These are phyloP conservation scores for Neoaliturus tenellus DNA, from an alignment of 2,888 invertebrate species.

Conservation along the genomic window DNA sequence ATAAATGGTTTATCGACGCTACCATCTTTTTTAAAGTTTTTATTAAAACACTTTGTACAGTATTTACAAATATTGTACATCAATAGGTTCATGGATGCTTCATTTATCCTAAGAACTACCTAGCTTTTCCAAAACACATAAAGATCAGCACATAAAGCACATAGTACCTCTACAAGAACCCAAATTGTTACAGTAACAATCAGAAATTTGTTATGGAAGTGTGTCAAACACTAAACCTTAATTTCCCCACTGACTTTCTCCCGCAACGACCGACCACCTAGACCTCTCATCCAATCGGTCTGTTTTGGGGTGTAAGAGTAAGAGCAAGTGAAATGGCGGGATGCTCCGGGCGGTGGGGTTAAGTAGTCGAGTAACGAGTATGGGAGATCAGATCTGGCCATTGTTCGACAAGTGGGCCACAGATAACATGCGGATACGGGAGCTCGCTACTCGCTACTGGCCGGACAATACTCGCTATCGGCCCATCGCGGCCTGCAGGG, in stretches of 20 bases:
- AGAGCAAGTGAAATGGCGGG: neutral
- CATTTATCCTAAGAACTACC: no score
- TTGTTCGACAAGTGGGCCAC: conserved; percentile 45
- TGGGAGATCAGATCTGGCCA: conserved; percentile 25
- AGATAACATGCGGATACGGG: conserved; percentile 22
- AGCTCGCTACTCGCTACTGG: neutral
- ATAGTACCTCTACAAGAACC: no score
- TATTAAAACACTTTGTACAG: no score
- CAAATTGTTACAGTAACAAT: no score
- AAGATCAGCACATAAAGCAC: no score
- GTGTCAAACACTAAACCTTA: neutral
- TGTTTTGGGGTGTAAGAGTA: conserved; percentile 15
- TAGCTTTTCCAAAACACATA: no score
- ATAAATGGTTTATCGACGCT: no score
- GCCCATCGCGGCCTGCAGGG: neutral
- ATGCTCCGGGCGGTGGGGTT: conserved; percentile 31
- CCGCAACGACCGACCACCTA: neutral
- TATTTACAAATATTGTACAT: no score
- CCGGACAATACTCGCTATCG: conserved; percentile 10
- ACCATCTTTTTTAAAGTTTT: no score
- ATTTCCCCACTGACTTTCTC: conserved; percentile 4
- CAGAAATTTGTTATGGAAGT: neutral
- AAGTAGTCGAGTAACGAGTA: conserved; percentile 39
- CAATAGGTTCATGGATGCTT: no score
- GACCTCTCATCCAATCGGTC: conserved; percentile 10